Base-by-base conservation (phyloP, 2,888 invertebrate species). In the Marasmarcha lunaedactyla region DNA sequence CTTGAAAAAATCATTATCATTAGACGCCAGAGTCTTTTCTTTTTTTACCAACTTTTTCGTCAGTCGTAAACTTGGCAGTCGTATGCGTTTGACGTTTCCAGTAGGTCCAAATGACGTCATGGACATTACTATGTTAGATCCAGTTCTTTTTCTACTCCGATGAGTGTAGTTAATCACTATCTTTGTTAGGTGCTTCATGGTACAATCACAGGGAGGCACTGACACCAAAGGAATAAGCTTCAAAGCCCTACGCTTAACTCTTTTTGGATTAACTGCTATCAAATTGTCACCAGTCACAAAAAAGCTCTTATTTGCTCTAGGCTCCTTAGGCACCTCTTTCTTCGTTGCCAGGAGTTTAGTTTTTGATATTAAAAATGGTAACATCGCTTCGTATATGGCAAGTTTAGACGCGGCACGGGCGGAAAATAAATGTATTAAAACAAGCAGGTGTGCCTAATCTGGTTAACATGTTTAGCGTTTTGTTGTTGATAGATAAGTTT, bases 361-460 rank as follows among this genome's bases (percentile, higher is more conserved):
- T 54, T 78, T 74, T 0, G 78, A 76, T 53, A 78, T 65, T 25
- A 78, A 43, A 52, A 76, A 66, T n/a, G 79, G 81, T 36, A 79
- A 50, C 77, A 79, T 74, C 14, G 49, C 57, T 40, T n/a, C 3
- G 20, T 20, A 7, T 5, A 20, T 20, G 20, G 20, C 20, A 20
- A 20, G 4, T 20, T 20, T 20, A 5, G n/a, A n/a, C 7, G 20
- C 20, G 7, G 20, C 20, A 20, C n/a, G n/a, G 20, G 7, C 20
- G 7, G 7, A 20, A 20, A 7, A 7, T 3, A 20, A 20, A 20
- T 20, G 20, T 7, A 20, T 20, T 20, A 7, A 20, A 20, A 20
- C 20, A n/a, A n/a, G 20, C 20, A 20, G 20, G n/a, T n/a, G n/a
- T n/a, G n/a, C n/a, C n/a, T n/a, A n/a, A n/a, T n/a, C 4, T 20